These are phyloP conservation scores for Sternarchorhynchus goeldii DNA, from an alignment of 2,797 vertebrate genomes.

Conservation along the genomic window DNA sequence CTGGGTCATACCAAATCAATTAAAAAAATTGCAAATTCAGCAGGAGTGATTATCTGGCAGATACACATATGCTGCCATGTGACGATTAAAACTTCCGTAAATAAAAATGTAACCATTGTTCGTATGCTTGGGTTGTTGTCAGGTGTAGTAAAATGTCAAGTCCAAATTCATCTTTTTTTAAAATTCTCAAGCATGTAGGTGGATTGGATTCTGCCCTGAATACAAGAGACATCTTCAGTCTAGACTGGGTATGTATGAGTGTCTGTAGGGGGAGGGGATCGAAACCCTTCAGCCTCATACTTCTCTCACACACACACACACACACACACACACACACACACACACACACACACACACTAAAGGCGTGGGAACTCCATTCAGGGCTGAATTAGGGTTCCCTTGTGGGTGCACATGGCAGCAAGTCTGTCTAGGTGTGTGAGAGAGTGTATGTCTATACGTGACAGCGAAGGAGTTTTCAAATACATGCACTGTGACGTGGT, in stretches of 20 bases:
- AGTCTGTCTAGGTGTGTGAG: slow-evolving; percentile 70
- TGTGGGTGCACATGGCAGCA: slow-evolving; percentile 75
- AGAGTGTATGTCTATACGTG: slow-evolving; percentile 51
- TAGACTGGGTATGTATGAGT: slow-evolving; percentile 59
- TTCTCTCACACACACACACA: slow-evolving; percentile 59
- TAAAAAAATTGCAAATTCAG: not conserved
- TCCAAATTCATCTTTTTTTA: slow-evolving; percentile 22
- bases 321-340: slow-evolving; percentile 59
- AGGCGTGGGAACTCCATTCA: slow-evolving; percentile 82
- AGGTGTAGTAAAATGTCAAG: not conserved
- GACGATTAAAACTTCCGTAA: too few species aligned
- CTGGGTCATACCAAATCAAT: not conserved
- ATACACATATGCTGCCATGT: too few species aligned
- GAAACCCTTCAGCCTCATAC: slow-evolving; percentile 71
- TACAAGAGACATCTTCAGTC: slow-evolving; percentile 51
- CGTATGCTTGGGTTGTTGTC: not conserved
- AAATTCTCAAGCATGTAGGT: slow-evolving; percentile 35
- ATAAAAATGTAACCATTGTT: not conserved
- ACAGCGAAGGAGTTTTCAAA: slow-evolving; percentile 49
- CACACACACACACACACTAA: slow-evolving; percentile 60
- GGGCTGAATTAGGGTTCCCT: slow-evolving; percentile 71
- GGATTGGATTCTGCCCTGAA: slow-evolving; percentile 36
- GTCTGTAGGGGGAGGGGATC: slow-evolving; percentile 63
- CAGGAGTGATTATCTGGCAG: too few species aligned
- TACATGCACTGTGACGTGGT: slow-evolving; percentile 40